Evolutionary conservation across 1,140 invertebrate species (phyloP).

Genomic region (Drosophila ficusphila): DNA sequence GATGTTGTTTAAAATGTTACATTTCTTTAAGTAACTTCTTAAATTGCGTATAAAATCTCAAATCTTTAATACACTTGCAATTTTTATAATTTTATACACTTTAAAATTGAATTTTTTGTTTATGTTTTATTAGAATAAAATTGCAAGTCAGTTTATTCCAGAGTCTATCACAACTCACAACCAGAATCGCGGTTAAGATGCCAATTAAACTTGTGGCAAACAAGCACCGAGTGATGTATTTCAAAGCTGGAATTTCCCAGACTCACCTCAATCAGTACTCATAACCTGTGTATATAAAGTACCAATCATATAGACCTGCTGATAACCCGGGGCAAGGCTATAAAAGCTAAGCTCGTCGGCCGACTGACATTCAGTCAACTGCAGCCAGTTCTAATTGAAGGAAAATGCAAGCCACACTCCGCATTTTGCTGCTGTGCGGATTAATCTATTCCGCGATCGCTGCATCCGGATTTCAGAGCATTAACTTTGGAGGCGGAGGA

Average conservation of each 20-base stretch:
- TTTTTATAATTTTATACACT: too few species aligned
- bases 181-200: not conserved
- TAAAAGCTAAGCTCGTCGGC: slow-evolving; percentile 22
- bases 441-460: slow-evolving; percentile 17
- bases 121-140: not conserved
- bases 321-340: slow-evolving; percentile 30
- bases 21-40: too few species aligned
- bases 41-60: too few species aligned
- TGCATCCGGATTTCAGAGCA: slow-evolving; percentile 16
- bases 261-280: slow-evolving; percentile 13
- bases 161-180: too few species aligned
- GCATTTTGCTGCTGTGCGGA: slow-evolving; percentile 23
- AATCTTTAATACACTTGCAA: too few species aligned
- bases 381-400: not conserved
- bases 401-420: slow-evolving; percentile 30
- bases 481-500: slow-evolving; percentile 3
- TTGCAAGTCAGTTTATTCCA: too few species aligned
- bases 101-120: too few species aligned
- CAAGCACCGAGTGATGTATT: not conserved
- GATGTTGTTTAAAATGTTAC: too few species aligned
- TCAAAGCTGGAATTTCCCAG: slow-evolving; percentile 22
- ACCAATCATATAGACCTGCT: not conserved
- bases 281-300: slow-evolving; percentile 3
- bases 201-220: slow-evolving; percentile 9
- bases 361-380: slow-evolving; percentile 31